Conservation (phyloP, 2,888 invertebrate species). For the Deroplatys truncata region DNA sequence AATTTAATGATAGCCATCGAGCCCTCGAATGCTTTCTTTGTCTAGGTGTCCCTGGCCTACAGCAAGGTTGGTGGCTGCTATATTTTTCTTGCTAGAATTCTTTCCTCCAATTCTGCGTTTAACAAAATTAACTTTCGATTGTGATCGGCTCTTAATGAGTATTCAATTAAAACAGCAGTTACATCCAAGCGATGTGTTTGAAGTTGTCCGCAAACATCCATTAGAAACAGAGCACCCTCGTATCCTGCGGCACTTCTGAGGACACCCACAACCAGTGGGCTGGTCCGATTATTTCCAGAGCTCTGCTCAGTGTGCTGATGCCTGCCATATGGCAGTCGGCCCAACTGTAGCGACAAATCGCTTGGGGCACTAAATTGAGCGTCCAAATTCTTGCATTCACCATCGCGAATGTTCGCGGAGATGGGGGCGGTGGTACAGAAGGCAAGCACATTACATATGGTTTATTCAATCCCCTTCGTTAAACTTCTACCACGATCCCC, state of each 20-base stretch:
- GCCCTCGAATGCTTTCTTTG: too few relatives aligned
- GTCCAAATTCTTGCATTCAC: slow-evolving; percentile 1
- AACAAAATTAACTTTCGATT: too few relatives aligned
- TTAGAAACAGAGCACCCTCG: not conserved
- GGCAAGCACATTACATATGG: not conserved
- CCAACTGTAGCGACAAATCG: slow-evolving; percentile 10
- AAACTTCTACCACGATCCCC: not conserved
- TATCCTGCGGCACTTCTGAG: not conserved
- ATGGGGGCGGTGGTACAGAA: not conserved
- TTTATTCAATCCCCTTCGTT: not conserved
- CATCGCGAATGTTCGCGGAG: not conserved
- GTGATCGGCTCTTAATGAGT: too few relatives aligned
- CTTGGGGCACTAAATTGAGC: slow-evolving; percentile 7
- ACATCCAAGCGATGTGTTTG: not conserved
- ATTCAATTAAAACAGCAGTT: too few relatives aligned
- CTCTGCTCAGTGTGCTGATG: not conserved
- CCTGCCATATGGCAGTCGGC: not conserved
- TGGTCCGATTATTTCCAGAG: not conserved
- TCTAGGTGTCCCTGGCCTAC: too few relatives aligned
- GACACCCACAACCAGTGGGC: not conserved
- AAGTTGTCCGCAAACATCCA: not conserved
- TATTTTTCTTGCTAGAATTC: too few relatives aligned
- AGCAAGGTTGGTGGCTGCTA: too few relatives aligned
- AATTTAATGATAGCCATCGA: too few relatives aligned
- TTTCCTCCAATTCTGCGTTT: too few relatives aligned